Evolutionary conservation across 37 sponge, comb jelly and placozoan species (phyloP).

Genomic region (Geodia barretti): DNA sequence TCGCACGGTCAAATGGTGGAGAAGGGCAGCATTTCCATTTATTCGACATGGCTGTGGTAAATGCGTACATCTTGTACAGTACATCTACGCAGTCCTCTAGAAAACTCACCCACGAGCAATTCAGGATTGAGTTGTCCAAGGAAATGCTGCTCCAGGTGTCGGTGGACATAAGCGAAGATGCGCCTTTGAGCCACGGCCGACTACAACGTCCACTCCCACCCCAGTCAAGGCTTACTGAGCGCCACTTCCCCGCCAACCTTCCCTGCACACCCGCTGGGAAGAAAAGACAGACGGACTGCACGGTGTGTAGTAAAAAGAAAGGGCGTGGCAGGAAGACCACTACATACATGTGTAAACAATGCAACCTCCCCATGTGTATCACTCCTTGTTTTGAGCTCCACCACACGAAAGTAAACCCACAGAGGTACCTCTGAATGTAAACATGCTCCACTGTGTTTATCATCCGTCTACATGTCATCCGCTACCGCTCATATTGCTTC

Average conservation of each 20-base stretch:
- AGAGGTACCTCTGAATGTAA: too few relatives aligned
- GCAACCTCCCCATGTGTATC: neutral
- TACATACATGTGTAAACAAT: neutral
- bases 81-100: neutral
- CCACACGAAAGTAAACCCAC: neutral
- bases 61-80: constrained; percentile 33
- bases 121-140: constrained; percentile 8
- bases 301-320: neutral
- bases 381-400: neutral
- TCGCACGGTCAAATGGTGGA: constrained; percentile 18
- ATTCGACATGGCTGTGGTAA: constrained; percentile 7
- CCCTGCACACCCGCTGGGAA: neutral
- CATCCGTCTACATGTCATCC: too few relatives aligned
- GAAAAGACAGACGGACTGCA: neutral
- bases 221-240: neutral
- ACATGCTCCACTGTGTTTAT: too few relatives aligned
- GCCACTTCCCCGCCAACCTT: constrained; percentile 17
- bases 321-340: neutral
- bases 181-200: neutral
- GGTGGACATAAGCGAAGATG: neutral
- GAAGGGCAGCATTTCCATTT: constrained; percentile 11
- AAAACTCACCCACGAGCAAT: constrained; percentile 27
- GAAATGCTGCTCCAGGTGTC: neutral
- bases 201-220: neutral
- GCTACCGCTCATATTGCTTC: too few relatives aligned